Base-by-base conservation (phyloP, 2,888 invertebrate genomes). In the Chrysina gloriosa region DNA sequence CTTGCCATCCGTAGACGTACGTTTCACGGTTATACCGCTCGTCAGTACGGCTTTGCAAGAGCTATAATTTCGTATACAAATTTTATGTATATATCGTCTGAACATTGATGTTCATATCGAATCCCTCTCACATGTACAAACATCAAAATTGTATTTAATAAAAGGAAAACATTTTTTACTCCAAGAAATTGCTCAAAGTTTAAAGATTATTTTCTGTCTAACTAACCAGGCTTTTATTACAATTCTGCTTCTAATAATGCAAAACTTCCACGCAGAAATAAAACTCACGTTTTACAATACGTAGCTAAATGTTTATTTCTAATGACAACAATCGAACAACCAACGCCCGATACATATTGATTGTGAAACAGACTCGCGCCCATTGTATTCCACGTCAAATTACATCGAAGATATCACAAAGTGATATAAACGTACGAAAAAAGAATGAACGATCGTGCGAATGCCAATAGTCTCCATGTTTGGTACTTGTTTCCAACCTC, bases 361-460 rank as follows among this genome's bases (percentile, higher is more conserved):
- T n/a, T n/a, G n/a, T n/a, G 11, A 27, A 27, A 29, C 14, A 16
- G 50, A 7, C 50, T 7, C 6, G 50, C 50, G 29, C 50, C 50
- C n/a, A 50, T 50, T 50, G 50, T 50, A 14, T 50, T 50, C 27
- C n/a, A 11, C 21, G 4, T 50, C 2, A 9, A 14, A 29, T 50
- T 29, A 7, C 16, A 50, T 27, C 50, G 7, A 29, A 11, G 50
- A 50, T 50, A 29, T 27, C 11, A 29, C 27, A 27, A 29, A 27
- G 14, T 11, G 50, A 50, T 50, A 27, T 27, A 11, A 27, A n/a
- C 27, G 27, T 7, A 27, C 16, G 27, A 27, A 50, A 50, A 50
- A 27, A 27, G 7, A 6, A 14, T 14, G 27, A 50, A 7, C 21
- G 16, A n/a, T 16, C 27, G 16, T 29, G 29, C 6, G 50, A 50